Base-by-base conservation (phyloP, 2,888 invertebrate genomes). In the Apoderus coryli region DNA sequence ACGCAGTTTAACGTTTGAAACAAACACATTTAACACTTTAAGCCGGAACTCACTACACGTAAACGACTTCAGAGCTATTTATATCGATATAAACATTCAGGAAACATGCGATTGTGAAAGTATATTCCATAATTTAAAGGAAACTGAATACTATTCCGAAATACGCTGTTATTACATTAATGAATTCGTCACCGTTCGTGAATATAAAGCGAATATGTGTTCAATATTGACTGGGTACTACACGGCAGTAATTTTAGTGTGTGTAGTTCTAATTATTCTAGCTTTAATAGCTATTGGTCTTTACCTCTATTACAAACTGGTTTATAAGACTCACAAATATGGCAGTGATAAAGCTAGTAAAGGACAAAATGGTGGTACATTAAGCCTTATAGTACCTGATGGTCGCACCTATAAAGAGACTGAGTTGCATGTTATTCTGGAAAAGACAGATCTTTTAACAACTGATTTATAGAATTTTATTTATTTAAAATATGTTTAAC, bases 401-500 rank as follows among this genome's bases (percentile, higher is more conserved):
- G 76, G 80, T 2, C 69, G 78, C 49, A 76, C 82, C 10, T 86
- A 85, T 52, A 67, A 76, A 48, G 84, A 86, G 60, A 85, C 85
- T 6, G 84, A 86, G 59, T 71, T 85, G 46, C 77, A 84, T 56
- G 79, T 85, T 48, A 77, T 85, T 52, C 76, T 84, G 42, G 85
- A 86, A 63, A 72, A 77, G 56, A 77, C 81, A 25, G 80, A 82
- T 57, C 72, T 84, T 27, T 61, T 84, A 35, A 80, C 80, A 41
- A 82, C 81, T 42, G 78, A 81, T 58, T 69, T 82, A 56, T 76
- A 60, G 59, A 35, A 13, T 26, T 25, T 10, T 30, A 14, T 12
- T 33, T 15, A 22, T 27, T n/a, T n/a, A n/a, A 15, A n/a, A n/a
- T n/a, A n/a, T n/a, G n/a, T n/a, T n/a, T n/a, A n/a, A n/a, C n/a